These are phyloP conservation scores for Leucophenga montana DNA, from an alignment of 2,888 invertebrate genomes.

Conservation along the genomic window DNA sequence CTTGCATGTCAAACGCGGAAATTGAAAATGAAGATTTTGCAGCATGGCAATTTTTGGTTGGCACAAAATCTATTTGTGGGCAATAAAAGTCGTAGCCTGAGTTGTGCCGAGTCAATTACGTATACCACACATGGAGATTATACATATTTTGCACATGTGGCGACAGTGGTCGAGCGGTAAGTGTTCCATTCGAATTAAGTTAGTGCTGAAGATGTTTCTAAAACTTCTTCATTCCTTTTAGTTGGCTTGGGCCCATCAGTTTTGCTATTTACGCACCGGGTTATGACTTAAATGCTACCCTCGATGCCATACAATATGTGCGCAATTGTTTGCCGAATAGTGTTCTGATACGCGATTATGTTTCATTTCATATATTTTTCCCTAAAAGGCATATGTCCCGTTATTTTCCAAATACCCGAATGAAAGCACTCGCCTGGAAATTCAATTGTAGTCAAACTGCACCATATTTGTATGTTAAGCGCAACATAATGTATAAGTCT, in stretches of 20 bases:
- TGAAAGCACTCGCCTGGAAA: constrained; percentile 51
- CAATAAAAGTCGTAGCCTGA: constrained; percentile 69
- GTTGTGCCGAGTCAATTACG: constrained; percentile 78
- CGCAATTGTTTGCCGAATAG: constrained; percentile 75
- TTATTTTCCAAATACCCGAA: constrained; percentile 59
- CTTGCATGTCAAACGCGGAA: constrained; percentile 48
- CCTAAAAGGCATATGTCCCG: constrained; percentile 76
- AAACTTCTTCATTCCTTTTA: constrained; percentile 35
- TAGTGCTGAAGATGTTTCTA: neutral
- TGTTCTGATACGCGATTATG: constrained; percentile 75
- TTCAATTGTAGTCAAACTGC: constrained; percentile 49
- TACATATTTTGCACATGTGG: constrained; percentile 79
- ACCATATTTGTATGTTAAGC: constrained; percentile 52
- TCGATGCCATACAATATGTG: constrained; percentile 77
- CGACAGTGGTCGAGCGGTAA: constrained; percentile 74
- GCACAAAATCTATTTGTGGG: constrained; percentile 77
- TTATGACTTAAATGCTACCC: constrained; percentile 76
- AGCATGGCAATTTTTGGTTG: constrained; percentile 74
- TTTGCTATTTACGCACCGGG: constrained; percentile 80
- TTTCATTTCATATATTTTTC: constrained; percentile 80
- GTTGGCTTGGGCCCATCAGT: constrained; percentile 80
- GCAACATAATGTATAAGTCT: constrained; percentile 76
- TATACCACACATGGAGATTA: constrained; percentile 81
- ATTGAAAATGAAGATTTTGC: constrained; percentile 52
- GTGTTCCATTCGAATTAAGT: constrained; percentile 25